Percentiles rank a stretch among this genome's conserved stretches.
phyloP scores from a whole-genome alignment of 1,140 invertebrate genomes.

The Trichonephila clavata region DNA sequence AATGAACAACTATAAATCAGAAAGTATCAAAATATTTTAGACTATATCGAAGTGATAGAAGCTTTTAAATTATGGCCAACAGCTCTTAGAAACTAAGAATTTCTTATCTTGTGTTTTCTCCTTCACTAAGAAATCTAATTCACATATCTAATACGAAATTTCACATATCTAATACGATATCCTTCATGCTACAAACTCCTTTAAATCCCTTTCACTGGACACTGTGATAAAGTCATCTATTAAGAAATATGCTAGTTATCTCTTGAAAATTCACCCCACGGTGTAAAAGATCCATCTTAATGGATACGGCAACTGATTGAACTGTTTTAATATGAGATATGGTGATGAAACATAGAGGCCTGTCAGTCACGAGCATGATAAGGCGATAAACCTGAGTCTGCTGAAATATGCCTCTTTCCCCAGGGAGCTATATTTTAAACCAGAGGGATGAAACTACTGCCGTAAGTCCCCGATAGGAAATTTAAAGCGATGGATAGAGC shows the following conservation, averaged over 20 bases:
- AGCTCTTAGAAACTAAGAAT: too few species aligned
- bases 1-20: too few species aligned
- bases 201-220: conserved; percentile 15
- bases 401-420: conserved; percentile 39
- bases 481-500: conserved; percentile 11
- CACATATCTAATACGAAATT: background rate
- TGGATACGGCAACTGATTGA: conserved; percentile 30
- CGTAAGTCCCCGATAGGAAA: conserved; percentile 41
- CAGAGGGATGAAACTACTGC: conserved; percentile 35
- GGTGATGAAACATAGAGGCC: conserved; percentile 30
- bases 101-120: too few species aligned
- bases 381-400: conserved; percentile 43
- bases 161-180: background rate
- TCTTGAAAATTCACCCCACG: conserved; percentile 30
- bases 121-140: too few species aligned
- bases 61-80: too few species aligned
- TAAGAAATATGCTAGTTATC: conserved; percentile 26
- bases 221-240: conserved; percentile 36
- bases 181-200: background rate
- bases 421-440: conserved; percentile 45
- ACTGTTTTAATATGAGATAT: conserved; percentile 54
- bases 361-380: conserved; percentile 30
- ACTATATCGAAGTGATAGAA: too few species aligned
- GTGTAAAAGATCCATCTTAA: background rate
- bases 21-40: too few species aligned